phyloP scores from a whole-genome alignment of 2,113 vertebrate genomes.

The human region GRCh38 chr3:185371001-185371500 shows the following conservation, averaged over 20 bases:
- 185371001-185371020: not conserved
- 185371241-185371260: not conserved
- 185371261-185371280: not conserved
- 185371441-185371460: conserved; percentile 47
- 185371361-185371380: conserved; percentile 44
- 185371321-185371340: conserved; percentile 9
- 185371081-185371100: conserved; percentile 42
- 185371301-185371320: conserved; percentile 15
- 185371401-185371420: conserved; percentile 27
- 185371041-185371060: conserved; percentile 25
- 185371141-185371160: conserved; percentile 35
- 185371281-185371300: not conserved
- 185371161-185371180: not conserved
- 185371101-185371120: not conserved
- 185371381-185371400: not conserved
- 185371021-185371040: not conserved
- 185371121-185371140: conserved; percentile 21
- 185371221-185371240: conserved; percentile 11
- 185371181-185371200: not conserved
- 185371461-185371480: not conserved
- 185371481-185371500: conserved; percentile 38
- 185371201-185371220: conserved; percentile 11
- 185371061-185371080: conserved; percentile 38
- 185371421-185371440: conserved; percentile 47
- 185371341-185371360: not conserved